Evolutionary conservation across 2,888 invertebrate species (phyloP).

Genomic region (Cyclophora punctaria): DNA sequence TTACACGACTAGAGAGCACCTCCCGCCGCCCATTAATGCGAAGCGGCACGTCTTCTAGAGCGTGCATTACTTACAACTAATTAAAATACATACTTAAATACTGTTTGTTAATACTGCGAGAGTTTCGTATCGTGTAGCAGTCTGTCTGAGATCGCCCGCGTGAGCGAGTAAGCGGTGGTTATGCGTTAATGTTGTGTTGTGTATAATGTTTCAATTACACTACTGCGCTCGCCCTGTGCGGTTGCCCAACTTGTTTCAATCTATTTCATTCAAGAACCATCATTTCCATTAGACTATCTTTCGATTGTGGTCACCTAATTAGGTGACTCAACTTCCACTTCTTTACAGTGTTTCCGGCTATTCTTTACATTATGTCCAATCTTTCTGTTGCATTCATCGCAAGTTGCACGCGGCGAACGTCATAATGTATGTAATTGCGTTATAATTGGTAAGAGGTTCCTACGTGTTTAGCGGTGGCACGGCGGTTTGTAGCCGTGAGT

Average conservation of each 20-base stretch:
- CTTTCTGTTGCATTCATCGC: constrained; percentile 5
- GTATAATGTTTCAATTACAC: too few species aligned
- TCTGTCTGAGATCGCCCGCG: constrained; percentile 16
- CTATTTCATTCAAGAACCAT: too few species aligned
- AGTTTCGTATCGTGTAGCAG: constrained; percentile 29
- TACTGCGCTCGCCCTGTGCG: too few species aligned
- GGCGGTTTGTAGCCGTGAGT: constrained; percentile 78
- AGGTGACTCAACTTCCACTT: too few species aligned
- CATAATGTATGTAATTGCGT: constrained; percentile 7
- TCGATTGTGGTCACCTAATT: too few species aligned
- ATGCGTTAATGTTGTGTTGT: constrained; percentile 4
- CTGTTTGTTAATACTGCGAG: constrained; percentile 44
- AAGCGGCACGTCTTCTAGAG: constrained; percentile 38
- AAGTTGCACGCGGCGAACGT: constrained; percentile 18
- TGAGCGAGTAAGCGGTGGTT: constrained; percentile 13
- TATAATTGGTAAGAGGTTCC: neutral
- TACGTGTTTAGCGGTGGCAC: constrained; percentile 29
- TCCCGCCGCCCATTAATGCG: constrained; percentile 11
- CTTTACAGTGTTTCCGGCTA: too few species aligned
- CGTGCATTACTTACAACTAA: constrained; percentile 31
- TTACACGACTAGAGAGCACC: constrained; percentile 21
- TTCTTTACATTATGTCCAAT: too few species aligned
- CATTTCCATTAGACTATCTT: too few species aligned
- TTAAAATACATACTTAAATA: constrained; percentile 37
- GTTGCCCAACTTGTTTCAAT: too few species aligned